phyloP scores from a whole-genome alignment of 1,140 invertebrate species.

The Drosophila serrata region DNA sequence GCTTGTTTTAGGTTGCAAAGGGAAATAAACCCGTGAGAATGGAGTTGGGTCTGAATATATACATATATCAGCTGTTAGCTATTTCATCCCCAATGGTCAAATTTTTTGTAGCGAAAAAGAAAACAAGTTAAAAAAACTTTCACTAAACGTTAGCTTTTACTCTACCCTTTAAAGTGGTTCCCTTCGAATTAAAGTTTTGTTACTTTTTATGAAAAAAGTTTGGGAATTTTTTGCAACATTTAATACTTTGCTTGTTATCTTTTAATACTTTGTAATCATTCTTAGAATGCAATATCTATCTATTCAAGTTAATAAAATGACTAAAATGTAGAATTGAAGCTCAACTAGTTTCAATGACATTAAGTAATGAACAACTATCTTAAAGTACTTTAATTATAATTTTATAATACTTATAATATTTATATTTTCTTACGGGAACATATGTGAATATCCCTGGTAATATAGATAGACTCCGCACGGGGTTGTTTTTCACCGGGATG shows the following conservation, averaged over 20 bases:
- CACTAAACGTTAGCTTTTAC: slow-evolving; percentile 26
- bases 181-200: slow-evolving; percentile 2
- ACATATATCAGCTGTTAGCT: slow-evolving; percentile 29
- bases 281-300: neutral
- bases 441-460: slow-evolving; percentile 15
- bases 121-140: slow-evolving; percentile 29
- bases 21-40: slow-evolving; percentile 39
- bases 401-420: slow-evolving; percentile 1
- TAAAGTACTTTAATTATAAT: neutral
- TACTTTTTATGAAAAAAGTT: slow-evolving; percentile 32
- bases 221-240: neutral
- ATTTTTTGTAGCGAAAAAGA: slow-evolving; percentile 1
- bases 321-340: neutral
- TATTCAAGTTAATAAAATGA: neutral
- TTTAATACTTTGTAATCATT: neutral
- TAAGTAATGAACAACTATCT: neutral
- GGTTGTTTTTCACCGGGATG: slow-evolving; percentile 27
- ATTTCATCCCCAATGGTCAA: slow-evolving; percentile 27
- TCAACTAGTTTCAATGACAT: neutral
- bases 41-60: slow-evolving; percentile 1
- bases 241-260: neutral
- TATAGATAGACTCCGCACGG: slow-evolving; percentile 8
- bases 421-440: neutral
- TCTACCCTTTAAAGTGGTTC: slow-evolving; percentile 17
- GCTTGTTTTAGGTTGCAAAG: slow-evolving; percentile 21